These are phyloP conservation scores for Meles meles DNA, from an alignment of 2,113 vertebrate genomes.

Conservation along the genomic window DNA sequence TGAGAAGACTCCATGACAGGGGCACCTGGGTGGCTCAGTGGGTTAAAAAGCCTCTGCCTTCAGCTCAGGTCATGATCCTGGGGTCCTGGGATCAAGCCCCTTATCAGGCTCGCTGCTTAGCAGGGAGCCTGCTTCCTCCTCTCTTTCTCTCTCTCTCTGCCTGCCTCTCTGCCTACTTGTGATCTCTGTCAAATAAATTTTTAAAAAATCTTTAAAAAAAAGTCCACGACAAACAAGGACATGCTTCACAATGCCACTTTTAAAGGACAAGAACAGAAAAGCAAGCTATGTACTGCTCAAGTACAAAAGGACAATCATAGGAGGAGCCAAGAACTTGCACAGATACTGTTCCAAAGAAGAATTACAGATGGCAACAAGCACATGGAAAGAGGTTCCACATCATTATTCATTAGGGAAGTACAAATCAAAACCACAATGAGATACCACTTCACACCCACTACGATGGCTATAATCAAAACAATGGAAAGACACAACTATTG, in stretches of 20 bases:
- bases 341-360: not conserved
- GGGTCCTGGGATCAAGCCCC: too few relatives aligned
- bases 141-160: too few relatives aligned
- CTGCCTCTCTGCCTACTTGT: too few relatives aligned
- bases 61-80: too few relatives aligned
- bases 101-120: too few relatives aligned
- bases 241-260: not conserved
- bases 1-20: too few relatives aligned
- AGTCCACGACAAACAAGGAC: too few relatives aligned
- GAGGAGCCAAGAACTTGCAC: not conserved
- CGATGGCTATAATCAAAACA: not conserved
- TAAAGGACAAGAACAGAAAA: not conserved
- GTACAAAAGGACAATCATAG: not conserved
- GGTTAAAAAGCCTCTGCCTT: too few relatives aligned
- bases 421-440: not conserved
- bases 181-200: too few relatives aligned
- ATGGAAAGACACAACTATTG: not conserved
- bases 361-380: not conserved
- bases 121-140: too few relatives aligned
- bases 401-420: not conserved
- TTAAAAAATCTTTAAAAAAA: too few relatives aligned
- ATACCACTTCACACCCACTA: not conserved
- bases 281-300: not conserved
- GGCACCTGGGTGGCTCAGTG: too few relatives aligned
- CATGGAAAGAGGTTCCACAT: not conserved